These are phyloP conservation scores for Alces alces DNA, from an alignment of 2,113 vertebrate genomes.

Conservation along the genomic window DNA sequence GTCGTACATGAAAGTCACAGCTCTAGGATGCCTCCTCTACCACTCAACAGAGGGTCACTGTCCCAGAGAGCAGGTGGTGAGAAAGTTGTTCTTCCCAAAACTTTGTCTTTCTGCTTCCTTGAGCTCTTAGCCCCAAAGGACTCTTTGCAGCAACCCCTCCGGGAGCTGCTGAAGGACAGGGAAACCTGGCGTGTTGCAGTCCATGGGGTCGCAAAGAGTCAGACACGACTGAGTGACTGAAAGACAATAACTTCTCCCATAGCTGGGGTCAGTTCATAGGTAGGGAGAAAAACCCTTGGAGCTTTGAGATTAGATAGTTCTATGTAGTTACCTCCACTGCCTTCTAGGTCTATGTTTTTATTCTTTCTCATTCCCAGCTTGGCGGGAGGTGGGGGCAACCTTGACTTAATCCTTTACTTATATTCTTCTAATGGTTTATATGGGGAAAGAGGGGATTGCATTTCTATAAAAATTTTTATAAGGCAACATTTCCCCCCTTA, in stretches of 20 bases:
- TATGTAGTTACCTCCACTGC: neutral
- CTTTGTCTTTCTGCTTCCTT: neutral
- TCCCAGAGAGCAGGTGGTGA: neutral
- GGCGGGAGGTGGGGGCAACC: neutral
- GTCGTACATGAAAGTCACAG: neutral
- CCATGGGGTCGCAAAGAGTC: neutral
- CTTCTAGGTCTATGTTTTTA: neutral
- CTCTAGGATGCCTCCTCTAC: neutral
- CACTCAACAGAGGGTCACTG: neutral
- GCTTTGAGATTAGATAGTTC: neutral
- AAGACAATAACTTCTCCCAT: neutral
- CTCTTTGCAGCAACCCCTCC: accelerated
- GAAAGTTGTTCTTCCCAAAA: neutral
- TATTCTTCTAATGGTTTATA: neutral
- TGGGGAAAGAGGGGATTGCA: neutral
- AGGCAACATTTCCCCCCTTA: neutral
- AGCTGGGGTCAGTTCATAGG: neutral
- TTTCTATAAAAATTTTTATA: neutral
- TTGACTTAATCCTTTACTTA: neutral
- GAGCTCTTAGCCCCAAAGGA: neutral
- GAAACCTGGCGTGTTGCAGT: neutral
- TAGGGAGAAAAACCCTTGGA: neutral
- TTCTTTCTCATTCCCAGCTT: neutral
- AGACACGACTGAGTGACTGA: accelerated
- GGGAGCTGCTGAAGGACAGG: neutral